Conservation (phyloP, 2,888 invertebrate species). For the Subacronicta megacephala region DNA sequence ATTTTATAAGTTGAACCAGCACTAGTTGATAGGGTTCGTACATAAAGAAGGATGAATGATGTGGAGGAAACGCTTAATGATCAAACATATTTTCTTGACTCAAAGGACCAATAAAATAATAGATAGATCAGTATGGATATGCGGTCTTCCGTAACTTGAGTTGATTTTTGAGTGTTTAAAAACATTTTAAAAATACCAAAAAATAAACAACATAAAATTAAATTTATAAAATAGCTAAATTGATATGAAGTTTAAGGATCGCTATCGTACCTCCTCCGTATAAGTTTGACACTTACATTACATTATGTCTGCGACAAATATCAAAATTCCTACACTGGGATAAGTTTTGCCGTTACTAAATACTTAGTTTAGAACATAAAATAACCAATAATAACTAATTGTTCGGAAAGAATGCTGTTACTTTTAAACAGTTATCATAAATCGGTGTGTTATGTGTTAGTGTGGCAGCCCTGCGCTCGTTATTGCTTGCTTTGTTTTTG, state of each 20-base stretch:
- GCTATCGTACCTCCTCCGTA: not conserved
- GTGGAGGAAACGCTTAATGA: too few species aligned
- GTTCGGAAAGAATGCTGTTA: constrained; percentile 45
- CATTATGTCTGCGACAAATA: constrained; percentile 1
- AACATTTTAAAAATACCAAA: too few species aligned
- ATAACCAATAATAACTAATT: constrained; percentile 49
- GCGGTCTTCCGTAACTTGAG: too few species aligned
- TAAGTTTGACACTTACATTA: constrained; percentile 7
- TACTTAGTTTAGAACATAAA: constrained; percentile 43
- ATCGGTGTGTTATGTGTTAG: constrained; percentile 42
- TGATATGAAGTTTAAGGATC: not conserved
- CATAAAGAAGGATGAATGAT: too few species aligned
- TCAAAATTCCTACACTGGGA: constrained; percentile 8
- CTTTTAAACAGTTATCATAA: constrained; percentile 49
- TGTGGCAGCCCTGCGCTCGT: constrained; percentile 70
- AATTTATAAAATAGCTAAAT: not conserved
- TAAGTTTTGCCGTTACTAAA: constrained; percentile 44
- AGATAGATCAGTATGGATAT: too few species aligned
- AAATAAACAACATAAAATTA: not conserved
- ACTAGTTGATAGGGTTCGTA: too few species aligned
- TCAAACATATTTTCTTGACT: too few species aligned
- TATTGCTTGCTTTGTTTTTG: constrained; percentile 84
- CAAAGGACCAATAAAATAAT: too few species aligned
- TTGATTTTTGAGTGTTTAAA: too few species aligned
- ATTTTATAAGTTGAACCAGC: too few species aligned